These are phyloP conservation scores for Muntiacus muntjak DNA, from an alignment of 2,113 vertebrate species.

Conservation along the genomic window DNA sequence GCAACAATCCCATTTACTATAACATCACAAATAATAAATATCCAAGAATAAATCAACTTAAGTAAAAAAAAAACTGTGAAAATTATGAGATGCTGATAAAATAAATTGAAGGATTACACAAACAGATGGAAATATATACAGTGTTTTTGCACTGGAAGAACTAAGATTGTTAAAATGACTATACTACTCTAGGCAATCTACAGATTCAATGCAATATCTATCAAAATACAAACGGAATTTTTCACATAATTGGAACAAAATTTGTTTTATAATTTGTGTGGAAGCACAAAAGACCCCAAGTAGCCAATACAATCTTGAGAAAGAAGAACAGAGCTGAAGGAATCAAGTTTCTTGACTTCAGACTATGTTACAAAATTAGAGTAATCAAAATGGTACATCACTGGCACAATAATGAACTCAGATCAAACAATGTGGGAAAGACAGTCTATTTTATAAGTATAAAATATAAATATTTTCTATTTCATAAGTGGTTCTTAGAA, in stretches of 20 bases:
- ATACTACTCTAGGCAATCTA: neutral
- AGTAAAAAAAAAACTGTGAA: neutral
- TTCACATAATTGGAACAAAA: neutral
- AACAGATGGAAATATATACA: neutral
- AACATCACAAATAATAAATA: neutral
- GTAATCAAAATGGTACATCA: neutral
- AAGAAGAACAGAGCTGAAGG: neutral
- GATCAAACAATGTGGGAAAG: neutral
- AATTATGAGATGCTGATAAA: neutral
- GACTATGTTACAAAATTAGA: neutral
- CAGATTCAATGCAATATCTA: neutral
- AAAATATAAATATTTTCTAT: neutral
- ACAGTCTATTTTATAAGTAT: neutral
- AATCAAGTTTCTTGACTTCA: neutral
- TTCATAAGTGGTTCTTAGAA: neutral
- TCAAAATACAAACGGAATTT: neutral
- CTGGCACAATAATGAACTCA: neutral
- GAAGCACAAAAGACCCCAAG: neutral
- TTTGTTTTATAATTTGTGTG: neutral
- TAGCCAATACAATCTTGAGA: neutral
- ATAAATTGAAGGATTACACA: neutral
- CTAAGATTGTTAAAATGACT: neutral
- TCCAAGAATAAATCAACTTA: neutral
- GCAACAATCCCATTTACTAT: neutral
- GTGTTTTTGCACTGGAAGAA: neutral